Evolutionary conservation across 2,113 vertebrate species (phyloP), one percentile per base, ranked within the genome.

Genomic region (Ciconia boyciana): DNA sequence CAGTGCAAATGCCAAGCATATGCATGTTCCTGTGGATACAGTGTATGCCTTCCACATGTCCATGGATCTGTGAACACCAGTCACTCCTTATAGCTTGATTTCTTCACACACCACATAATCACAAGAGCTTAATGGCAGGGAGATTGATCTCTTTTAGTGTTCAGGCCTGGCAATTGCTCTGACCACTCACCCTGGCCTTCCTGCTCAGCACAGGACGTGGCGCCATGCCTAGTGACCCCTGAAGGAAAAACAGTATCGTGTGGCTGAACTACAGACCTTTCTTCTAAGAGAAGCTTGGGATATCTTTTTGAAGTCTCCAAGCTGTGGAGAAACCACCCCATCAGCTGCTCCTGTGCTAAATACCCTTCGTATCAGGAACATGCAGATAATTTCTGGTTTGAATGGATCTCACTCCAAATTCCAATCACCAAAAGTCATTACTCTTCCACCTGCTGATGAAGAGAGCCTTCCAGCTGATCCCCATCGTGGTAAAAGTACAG

Each of bases 11-110:
- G 48, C 54, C 69, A 34, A 36, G 41, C 55, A 3, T 16, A 61
- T 1, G 2, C 14, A 1, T 20, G n/a, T 34, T 76, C 43, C 41
- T 52, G 12, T 24, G 28, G n/a, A 9, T 16, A 16, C 2, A 0
- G 10, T 28, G 7, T 28, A 5, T 11, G 26, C 32, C 28, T 43
- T 62, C 57, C 43, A 13, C 12, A 1, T 14, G 11, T 7, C 31
- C 62, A 5, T 9, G 43, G n/a, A 19, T 31, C 43, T 71, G 29
- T 29, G 51, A 49, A 32, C 28, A 57, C 55, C 49, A 49, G 25
- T 16, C 26, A 4, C 18, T 75, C 41, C 76, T 81, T 68, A 70
- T 61, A 29, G 22, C 54, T 55, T 24, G 21, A 16, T 75, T 69
- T 69, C 54, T 55, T 69, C 26, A 32, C 32, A 21, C 43, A 10